These are phyloP conservation scores for Elymnias hypermnestra DNA, from an alignment of 1,140 invertebrate genomes.

Conservation along the genomic window DNA sequence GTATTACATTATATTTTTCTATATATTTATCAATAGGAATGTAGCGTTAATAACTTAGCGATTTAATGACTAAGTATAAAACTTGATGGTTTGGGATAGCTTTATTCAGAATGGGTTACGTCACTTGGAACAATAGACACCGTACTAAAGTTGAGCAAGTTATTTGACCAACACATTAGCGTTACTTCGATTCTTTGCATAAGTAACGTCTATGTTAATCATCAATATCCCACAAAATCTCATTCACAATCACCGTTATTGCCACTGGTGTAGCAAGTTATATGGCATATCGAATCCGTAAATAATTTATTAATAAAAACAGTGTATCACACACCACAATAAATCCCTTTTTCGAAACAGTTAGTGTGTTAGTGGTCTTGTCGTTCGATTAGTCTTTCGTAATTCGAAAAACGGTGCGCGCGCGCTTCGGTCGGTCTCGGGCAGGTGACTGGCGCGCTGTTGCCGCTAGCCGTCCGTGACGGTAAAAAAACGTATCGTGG, in stretches of 20 bases:
- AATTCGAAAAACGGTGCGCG: constrained; percentile 43
- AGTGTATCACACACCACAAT: constrained; percentile 31
- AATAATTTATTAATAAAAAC: constrained; percentile 35
- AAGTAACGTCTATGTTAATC: constrained; percentile 7
- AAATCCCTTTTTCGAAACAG: constrained; percentile 29
- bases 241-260: constrained; percentile 38
- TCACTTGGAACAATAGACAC: constrained; percentile 22
- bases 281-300: constrained; percentile 46
- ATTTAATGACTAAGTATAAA: neutral
- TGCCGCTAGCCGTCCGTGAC: constrained; percentile 28
- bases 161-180: constrained; percentile 18
- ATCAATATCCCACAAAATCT: constrained; percentile 29
- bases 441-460: constrained; percentile 62
- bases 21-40: no score
- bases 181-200: constrained; percentile 6
- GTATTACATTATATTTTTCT: no score
- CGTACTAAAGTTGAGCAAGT: constrained; percentile 17
- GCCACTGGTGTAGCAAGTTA: constrained; percentile 34
- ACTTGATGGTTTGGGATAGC: constrained; percentile 4
- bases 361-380: constrained; percentile 36
- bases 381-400: constrained; percentile 46
- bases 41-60: no score
- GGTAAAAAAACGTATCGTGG: constrained; percentile 28
- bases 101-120: constrained; percentile 15
- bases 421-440: constrained; percentile 44